Conservation (phyloP, 2,888 invertebrate species). For the Cheilosia vulpina region DNA sequence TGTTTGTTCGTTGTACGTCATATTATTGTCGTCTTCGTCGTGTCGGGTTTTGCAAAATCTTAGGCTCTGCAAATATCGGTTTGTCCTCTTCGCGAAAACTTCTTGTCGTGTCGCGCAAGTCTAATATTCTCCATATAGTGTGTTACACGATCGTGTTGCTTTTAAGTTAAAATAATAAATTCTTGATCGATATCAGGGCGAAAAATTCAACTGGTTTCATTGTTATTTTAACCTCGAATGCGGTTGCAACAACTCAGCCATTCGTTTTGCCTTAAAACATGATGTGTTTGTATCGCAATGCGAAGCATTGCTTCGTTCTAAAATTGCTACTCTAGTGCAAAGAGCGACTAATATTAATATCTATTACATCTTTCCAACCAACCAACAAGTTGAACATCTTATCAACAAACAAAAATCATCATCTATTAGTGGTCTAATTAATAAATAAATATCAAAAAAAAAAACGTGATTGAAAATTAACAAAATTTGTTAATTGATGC, state of each 20-base stretch:
- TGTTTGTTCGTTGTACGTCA: constrained; percentile 23
- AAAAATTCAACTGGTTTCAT: constrained; percentile 80
- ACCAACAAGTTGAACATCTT: constrained; percentile 1
- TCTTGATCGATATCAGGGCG: constrained; percentile 69
- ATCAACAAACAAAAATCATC: constrained; percentile 21
- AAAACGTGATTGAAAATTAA: constrained; percentile 1
- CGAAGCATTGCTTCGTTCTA: constrained; percentile 84
- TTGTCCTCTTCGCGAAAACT: constrained; percentile 58
- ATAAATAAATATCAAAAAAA: constrained; percentile 5
- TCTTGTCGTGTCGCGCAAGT: constrained; percentile 43
- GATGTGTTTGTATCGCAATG: constrained; percentile 82
- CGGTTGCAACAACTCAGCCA: constrained; percentile 81
- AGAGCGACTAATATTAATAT: background rate
- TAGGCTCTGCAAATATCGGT: constrained; percentile 50
- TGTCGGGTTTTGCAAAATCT: constrained; percentile 55
- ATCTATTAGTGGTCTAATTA: constrained; percentile 31
- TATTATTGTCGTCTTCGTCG: constrained; percentile 64
- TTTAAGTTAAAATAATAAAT: constrained; percentile 44
- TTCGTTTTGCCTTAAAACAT: constrained; percentile 78
- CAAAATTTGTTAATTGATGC: constrained; percentile 43
- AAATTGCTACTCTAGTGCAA: constrained; percentile 82
- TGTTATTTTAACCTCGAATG: constrained; percentile 82
- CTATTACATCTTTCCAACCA: background rate
- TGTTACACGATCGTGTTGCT: constrained; percentile 33
- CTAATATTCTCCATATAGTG: constrained; percentile 26